Evolutionary conservation across 1,140 invertebrate genomes (phyloP).

Genomic region (Musca vetustissima): DNA sequence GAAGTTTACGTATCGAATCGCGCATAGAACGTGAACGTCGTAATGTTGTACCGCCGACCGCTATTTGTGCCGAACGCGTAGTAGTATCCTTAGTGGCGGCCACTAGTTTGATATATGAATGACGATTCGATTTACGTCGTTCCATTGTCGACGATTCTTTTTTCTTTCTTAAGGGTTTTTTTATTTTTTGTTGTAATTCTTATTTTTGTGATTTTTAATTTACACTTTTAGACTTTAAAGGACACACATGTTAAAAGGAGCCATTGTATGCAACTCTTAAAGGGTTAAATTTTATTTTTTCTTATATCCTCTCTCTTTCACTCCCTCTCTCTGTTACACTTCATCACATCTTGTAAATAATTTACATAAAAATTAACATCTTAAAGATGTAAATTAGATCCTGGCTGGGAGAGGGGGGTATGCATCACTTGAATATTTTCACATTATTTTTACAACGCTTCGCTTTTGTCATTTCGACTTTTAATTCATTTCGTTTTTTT

Average conservation of each 20-base stretch:
- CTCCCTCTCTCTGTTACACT: neutral
- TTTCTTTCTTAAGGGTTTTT: neutral
- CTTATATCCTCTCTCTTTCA: slow-evolving; percentile 10
- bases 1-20: slow-evolving; percentile 57
- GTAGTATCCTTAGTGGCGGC: slow-evolving; percentile 33
- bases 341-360: neutral
- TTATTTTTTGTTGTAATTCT: too few relatives aligned
- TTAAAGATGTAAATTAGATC: too few relatives aligned
- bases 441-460: too few relatives aligned
- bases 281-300: slow-evolving; percentile 3
- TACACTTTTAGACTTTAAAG: neutral
- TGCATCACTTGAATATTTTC: slow-evolving; percentile 14
- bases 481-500: neutral
- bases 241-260: neutral
- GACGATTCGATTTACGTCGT: slow-evolving; percentile 39
- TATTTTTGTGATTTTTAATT: slow-evolving; percentile 3
- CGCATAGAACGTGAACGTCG: slow-evolving; percentile 71
- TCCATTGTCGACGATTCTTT: slow-evolving; percentile 37
- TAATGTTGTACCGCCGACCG: slow-evolving; percentile 43
- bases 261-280: neutral
- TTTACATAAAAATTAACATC: too few relatives aligned
- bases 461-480: neutral
- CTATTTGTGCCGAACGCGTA: neutral
- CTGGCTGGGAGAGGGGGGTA: too few relatives aligned
- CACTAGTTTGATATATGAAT: slow-evolving; percentile 41